Base-by-base conservation (phyloP, 2,797 vertebrate species). In the Amazonetta brasiliensis region DNA sequence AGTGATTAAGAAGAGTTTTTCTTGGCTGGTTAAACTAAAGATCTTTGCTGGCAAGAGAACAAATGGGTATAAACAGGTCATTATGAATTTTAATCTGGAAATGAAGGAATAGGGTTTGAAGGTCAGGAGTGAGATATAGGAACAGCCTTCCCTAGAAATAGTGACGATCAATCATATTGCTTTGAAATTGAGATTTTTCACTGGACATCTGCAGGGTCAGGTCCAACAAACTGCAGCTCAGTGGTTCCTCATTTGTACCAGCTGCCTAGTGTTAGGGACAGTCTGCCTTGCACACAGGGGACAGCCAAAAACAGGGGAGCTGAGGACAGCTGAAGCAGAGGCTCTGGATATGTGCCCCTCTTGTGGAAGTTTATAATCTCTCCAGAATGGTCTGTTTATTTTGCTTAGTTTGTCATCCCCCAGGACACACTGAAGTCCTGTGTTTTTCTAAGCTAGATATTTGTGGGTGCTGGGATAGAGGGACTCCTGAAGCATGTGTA, bases 1-100 rank as follows among this genome's bases (percentile, higher is more conserved):
- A 71, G 74, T 39, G 63, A 82, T 92, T 87, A 82, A 68, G 37
- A 58, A 75, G 23, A 79, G 19, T 69, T 93, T 41, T 8, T 90
- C 50, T 82, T 67, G 78, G 25, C 55, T 94, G 16, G 58, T 94
- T 66, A 71, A 80, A 43, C 39, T 93, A 31, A 67, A 87, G 52
- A 44, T 76, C 60, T 79, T 54, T 85, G 26, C 56, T 93, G 92
- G 89, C 50, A 93, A 50, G 33, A 85, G 81, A 91, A 85, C 60
- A 95, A 85, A 85, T 92, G 46, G n/a, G 13, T 58, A 71, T 87
- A 44, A 95, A 87, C 23, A 39, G 72, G 20, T 76, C 12, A 0
- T 52, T 85, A 67, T 3, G 19, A 60, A 74, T 76, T 71, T 82
- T 63, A 56, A 76, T 56, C 43, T 91, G 56, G 79, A 93, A 85